A percentile compares a stretch with the other conserved stretches of the same genome.
Evolutionary conservation across 2,888 invertebrate species (phyloP).

Genomic region (Ennomos erosarius): DNA sequence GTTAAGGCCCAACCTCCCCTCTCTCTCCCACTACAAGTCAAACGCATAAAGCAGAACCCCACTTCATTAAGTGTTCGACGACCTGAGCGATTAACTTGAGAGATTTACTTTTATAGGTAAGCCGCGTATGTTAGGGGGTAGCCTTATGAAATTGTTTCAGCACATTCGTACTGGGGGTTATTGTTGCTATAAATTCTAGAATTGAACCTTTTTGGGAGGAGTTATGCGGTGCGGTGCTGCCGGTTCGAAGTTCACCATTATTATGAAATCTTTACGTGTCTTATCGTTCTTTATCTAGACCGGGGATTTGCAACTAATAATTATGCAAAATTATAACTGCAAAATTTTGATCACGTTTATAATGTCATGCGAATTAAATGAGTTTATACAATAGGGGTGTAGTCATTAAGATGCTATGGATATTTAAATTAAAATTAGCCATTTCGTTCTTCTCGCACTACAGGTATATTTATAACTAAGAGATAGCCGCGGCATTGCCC

Average conservation of each 20-base stretch:
- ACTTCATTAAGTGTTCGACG: constrained; percentile 66
- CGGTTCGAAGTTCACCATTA: constrained; percentile 1
- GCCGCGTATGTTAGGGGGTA: constrained; percentile 41
- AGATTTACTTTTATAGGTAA: constrained; percentile 60
- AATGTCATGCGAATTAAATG: no score
- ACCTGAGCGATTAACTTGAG: constrained; percentile 56
- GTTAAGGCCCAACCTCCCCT: constrained; percentile 36
- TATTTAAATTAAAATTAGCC: no score
- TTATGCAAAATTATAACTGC: no score
- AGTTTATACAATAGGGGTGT: no score
- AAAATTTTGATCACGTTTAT: no score
- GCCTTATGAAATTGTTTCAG: constrained; percentile 51
- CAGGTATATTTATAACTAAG: no score
- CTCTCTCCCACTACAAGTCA: constrained; percentile 43
- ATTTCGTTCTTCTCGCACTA: no score
- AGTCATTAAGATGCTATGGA: no score
- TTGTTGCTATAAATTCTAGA: constrained; percentile 44
- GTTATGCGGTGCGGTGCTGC: constrained; percentile 3
- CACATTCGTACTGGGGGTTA: constrained; percentile 42
- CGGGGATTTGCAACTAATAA: no score
- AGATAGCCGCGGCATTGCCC: no score
- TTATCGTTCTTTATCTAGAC: no score
- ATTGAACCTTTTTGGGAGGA: constrained; percentile 25
- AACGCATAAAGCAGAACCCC: constrained; percentile 52
- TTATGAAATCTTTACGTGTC: not conserved